A percentile compares a stretch with the other conserved stretches of the same genome.
Evolutionary conservation across 2,888 invertebrate genomes (phyloP).

Genomic region (Automeris io): DNA sequence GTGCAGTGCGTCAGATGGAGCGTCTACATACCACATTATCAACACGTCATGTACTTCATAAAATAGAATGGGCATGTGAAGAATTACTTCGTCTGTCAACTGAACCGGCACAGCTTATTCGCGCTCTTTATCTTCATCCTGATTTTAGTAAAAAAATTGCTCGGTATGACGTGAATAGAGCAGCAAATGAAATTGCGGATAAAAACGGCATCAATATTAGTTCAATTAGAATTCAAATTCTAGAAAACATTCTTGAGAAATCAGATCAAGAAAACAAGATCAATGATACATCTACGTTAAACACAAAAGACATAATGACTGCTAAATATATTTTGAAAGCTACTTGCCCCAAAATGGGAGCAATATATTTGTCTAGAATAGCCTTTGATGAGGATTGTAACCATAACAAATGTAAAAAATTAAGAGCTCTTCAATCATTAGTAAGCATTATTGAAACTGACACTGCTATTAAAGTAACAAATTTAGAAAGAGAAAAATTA

Average conservation of each 20-base stretch:
- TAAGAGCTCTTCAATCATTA: constrained; percentile 67
- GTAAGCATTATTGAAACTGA: constrained; percentile 67
- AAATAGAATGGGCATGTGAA: constrained; percentile 67
- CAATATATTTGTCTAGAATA: constrained; percentile 67
- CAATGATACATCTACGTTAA: constrained; percentile 38
- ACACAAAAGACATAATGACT: constrained; percentile 53
- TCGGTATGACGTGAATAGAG: constrained; percentile 60
- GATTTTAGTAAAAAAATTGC: constrained; percentile 58
- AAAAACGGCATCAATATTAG: constrained; percentile 68
- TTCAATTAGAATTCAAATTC: constrained; percentile 63
- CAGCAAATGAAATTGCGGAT: constrained; percentile 70
- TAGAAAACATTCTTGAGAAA: constrained; percentile 64
- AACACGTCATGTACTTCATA: constrained; percentile 64
- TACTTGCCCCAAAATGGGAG: constrained; percentile 71
- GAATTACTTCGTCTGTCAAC: constrained; percentile 59
- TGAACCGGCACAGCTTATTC: constrained; percentile 66
- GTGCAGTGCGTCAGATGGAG: constrained; percentile 70
- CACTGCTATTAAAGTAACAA: constrained; percentile 63
- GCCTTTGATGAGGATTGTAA: constrained; percentile 68
- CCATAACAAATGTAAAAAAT: constrained; percentile 62
- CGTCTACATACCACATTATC: constrained; percentile 62
- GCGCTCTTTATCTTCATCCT: constrained; percentile 62
- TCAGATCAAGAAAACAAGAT: constrained; percentile 34
- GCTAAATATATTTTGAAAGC: constrained; percentile 71
- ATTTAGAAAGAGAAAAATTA: constrained; percentile 52